These are phyloP conservation scores for Lordiphosa clarofinis DNA, from an alignment of 1,140 invertebrate genomes.

Conservation along the genomic window DNA sequence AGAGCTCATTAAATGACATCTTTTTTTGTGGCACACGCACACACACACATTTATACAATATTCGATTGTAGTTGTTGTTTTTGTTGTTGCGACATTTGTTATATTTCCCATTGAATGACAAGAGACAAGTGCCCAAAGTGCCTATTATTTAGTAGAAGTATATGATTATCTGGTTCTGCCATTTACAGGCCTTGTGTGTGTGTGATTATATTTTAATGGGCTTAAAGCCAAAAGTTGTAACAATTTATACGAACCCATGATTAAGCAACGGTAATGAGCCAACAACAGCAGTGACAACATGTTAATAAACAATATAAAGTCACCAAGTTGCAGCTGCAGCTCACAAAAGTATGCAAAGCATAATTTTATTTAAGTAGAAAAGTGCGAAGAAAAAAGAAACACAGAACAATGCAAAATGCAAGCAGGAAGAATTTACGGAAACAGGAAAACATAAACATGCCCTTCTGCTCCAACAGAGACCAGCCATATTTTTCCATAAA, in stretches of 20 bases:
- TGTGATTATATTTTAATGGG: not conserved
- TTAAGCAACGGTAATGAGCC: slow-evolving; percentile 32
- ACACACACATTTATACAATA: not conserved
- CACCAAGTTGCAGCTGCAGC: not conserved
- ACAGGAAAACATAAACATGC: slow-evolving; percentile 73
- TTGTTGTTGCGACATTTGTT: slow-evolving; percentile 36
- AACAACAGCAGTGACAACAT: slow-evolving; percentile 17
- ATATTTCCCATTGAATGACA: slow-evolving; percentile 34
- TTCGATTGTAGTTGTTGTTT: slow-evolving; percentile 10
- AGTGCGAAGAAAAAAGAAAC: slow-evolving; percentile 29
- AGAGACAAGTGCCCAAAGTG: slow-evolving; percentile 23
- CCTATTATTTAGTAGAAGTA: too few relatives aligned
- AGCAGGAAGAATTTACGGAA: slow-evolving; percentile 72
- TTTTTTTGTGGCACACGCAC: slow-evolving; percentile 21
- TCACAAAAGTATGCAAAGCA: slow-evolving; percentile 11
- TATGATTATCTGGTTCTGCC: slow-evolving; percentile 24
- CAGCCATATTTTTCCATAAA: slow-evolving; percentile 65
- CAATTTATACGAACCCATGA: too few relatives aligned
- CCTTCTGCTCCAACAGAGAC: slow-evolving; percentile 1
- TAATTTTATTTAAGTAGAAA: slow-evolving; percentile 26
- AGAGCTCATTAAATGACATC: slow-evolving; percentile 35
- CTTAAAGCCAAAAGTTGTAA: too few relatives aligned
- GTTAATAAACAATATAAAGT: not conserved
- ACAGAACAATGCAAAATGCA: slow-evolving; percentile 38
- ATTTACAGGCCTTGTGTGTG: slow-evolving; percentile 11